A percentile compares a stretch with the other conserved stretches of the same genome.
Conservation (phyloP, 2,888 invertebrate genomes). For the Lasioglossum villosulum region DNA sequence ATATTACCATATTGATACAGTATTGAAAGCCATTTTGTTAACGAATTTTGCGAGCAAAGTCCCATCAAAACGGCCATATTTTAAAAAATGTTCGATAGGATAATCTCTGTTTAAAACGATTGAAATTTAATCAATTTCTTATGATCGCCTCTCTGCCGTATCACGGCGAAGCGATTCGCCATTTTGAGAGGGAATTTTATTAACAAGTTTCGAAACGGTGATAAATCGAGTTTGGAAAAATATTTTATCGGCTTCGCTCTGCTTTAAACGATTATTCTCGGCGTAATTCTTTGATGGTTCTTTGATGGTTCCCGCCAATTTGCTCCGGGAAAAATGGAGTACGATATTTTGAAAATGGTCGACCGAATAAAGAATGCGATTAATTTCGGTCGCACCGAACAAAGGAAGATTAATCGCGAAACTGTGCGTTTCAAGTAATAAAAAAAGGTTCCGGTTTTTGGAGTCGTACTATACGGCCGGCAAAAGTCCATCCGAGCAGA, state of each 20-base stretch:
- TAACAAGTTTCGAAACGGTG: background rate
- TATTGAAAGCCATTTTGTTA: background rate
- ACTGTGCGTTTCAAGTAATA: background rate
- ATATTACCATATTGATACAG: background rate
- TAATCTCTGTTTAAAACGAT: background rate
- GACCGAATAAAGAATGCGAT: background rate
- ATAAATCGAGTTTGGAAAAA: background rate
- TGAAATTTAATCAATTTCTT: background rate
- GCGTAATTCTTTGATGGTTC: background rate
- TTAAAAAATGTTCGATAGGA: background rate
- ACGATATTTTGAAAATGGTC: background rate
- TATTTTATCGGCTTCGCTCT: background rate
- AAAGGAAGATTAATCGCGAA: background rate
- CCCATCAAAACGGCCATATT: background rate
- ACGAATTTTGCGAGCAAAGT: background rate
- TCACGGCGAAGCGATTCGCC: background rate
- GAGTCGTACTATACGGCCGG: background rate
- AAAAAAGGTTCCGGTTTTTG: constrained; percentile 2
- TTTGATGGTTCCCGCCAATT: background rate
- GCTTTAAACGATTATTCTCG: background rate
- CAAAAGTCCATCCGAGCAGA: background rate
- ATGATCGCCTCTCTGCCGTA: background rate
- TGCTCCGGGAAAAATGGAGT: background rate
- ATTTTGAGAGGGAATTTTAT: background rate
- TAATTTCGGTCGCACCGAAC: background rate